Percentiles rank a stretch among this genome's conserved stretches.
phyloP scores from a whole-genome alignment of 1,140 invertebrate genomes.

The Thaumatotibia leucotreta region DNA sequence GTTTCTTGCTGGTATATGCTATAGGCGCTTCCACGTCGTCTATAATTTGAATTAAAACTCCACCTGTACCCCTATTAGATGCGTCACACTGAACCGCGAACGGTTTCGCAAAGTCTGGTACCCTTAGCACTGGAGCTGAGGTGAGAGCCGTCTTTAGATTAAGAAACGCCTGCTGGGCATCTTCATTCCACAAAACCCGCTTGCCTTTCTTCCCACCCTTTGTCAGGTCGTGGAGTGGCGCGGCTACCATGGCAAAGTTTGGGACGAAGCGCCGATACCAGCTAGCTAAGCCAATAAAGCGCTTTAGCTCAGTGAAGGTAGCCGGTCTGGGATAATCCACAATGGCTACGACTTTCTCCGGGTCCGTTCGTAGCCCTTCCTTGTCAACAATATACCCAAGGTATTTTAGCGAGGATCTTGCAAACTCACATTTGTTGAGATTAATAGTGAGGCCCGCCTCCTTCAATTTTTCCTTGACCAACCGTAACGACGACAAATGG shows the following conservation, averaged over 20 bases:
- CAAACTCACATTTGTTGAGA: not conserved
- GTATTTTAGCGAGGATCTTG: not conserved
- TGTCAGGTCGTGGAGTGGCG: not conserved
- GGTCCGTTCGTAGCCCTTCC: not conserved
- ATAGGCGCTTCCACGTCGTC: conserved; percentile 34
- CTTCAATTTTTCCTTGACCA: not conserved
- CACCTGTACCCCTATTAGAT: conserved; percentile 22
- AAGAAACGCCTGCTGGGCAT: not conserved
- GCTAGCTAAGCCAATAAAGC: conserved; percentile 2
- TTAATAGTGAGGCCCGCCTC: not conserved
- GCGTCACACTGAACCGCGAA: conserved; percentile 31
- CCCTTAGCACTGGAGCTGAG: conserved; percentile 19
- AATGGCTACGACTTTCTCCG: not conserved
- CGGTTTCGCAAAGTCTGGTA: conserved; percentile 20
- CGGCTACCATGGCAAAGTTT: not conserved
- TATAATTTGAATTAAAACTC: conserved; percentile 16
- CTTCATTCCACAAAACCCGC: not conserved
- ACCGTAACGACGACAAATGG: too few species aligned
- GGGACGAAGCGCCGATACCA: conserved; percentile 4
- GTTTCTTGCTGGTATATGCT: conserved; percentile 33
- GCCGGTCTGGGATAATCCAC: not conserved
- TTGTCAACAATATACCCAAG: not conserved
- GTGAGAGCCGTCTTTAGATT: conserved; percentile 9
- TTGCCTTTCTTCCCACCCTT: not conserved
- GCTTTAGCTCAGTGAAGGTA: not conserved